Evolutionary conservation across 2,113 vertebrate genomes (phyloP), one percentile per base, ranked within the genome.

Genomic region (Cromileptes altivelis): DNA sequence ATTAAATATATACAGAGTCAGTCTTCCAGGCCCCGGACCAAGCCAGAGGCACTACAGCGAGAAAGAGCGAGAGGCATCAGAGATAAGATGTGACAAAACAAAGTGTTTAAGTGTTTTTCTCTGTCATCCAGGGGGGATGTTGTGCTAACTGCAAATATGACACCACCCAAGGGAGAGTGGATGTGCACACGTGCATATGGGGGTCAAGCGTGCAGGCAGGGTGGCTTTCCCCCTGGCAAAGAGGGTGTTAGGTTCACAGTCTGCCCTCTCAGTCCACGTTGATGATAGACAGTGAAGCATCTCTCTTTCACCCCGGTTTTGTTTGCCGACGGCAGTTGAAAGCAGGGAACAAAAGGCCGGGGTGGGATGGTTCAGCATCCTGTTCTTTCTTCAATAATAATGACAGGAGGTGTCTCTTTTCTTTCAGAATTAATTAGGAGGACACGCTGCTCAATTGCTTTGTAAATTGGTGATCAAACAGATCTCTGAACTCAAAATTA

Each of bases 211-310:
- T 74, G 12, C 82, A 67, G 64, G 78, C 65, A 15, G 79, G 64
- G 80, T 86, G 90, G 81, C 76, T 70, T 67, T 62, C 78, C 83
- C 91, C 88, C 78, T 60, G 74, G 83, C 78, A 88, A 70, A 81
- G 17, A 79, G 52, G 81, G 90, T 91, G 83, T 92, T 82, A 11
- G 72, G 88, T 94, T 92, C 78, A 89, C 87, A 81, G 75, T 42
- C 55, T 65, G 73, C 74, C 49, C 65, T 83, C 78, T 82, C 57
- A 6, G 68, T 45, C 4, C 80, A 40, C 6, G 11, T 23, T 15
- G 91, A 77, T 89, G 90, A 92, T 67, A 69, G 89, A 90, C 70
- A 60, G 63, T 4, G 12, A 33, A 71, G 79, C 71, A 12, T 90
- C 88, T 91, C 86, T 70, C 63, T 91, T 91, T 92, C 88, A 85